A percentile compares a stretch with the other conserved stretches of the same genome.
phyloP scores from a whole-genome alignment of 2,797 vertebrate genomes.

The Bucorvus abyssinicus region DNA sequence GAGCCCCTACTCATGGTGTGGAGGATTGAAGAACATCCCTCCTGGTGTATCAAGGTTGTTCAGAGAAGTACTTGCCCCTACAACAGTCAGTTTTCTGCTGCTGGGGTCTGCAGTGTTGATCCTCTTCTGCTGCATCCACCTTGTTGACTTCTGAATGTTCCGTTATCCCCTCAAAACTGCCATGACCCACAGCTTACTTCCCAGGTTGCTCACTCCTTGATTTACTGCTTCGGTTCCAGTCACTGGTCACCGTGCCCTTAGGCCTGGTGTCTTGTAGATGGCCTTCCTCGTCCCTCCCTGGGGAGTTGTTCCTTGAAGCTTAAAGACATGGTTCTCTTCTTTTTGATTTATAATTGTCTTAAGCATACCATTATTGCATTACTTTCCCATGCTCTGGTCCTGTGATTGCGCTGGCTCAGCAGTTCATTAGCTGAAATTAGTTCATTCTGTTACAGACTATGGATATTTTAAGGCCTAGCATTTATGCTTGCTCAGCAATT shows the following conservation, averaged over 20 bases:
- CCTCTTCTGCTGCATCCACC: neutral
- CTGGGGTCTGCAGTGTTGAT: neutral
- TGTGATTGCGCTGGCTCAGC: neutral
- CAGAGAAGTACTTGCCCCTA: neutral
- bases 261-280: neutral
- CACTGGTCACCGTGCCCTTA: neutral
- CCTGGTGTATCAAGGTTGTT: neutral
- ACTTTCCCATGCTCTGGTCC: neutral
- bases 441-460: slow-evolving; percentile 9
- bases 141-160: neutral
- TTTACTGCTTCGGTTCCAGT: neutral
- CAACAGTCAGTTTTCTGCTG: neutral
- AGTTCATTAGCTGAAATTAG: slow-evolving; percentile 48
- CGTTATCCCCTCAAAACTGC: neutral
- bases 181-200: neutral
- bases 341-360: slow-evolving; percentile 46
- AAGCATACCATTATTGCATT: neutral
- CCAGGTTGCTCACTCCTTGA: neutral
- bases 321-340: neutral
- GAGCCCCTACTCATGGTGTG: neutral
- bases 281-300: neutral
- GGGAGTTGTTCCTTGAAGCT: neutral
- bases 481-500: slow-evolving; percentile 15
- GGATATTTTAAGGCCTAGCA: slow-evolving; percentile 4
- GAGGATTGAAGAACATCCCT: fast-evolving